Evolutionary conservation across 2,113 vertebrate species (phyloP).

Genomic region (Leucopsar rothschildi): DNA sequence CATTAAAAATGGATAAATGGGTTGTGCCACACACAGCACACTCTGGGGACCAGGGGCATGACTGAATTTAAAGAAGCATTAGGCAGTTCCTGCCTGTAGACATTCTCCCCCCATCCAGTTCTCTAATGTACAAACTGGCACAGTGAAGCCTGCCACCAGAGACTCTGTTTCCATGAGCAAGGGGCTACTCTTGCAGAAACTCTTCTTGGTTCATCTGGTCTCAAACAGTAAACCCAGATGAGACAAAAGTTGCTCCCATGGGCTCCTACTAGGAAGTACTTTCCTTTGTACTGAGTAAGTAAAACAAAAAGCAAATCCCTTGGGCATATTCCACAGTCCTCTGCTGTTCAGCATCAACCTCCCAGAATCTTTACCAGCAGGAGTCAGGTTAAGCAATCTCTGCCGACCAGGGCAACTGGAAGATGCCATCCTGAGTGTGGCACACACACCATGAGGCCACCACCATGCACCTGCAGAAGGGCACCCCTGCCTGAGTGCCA

Average conservation of each 20-base stretch:
- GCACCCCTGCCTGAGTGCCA: fast-evolving
- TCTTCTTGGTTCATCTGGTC: not conserved
- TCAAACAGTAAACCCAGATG: not conserved
- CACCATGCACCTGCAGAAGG: not conserved
- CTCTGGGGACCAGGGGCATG: not conserved
- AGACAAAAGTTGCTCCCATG: not conserved
- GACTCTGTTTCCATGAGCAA: not conserved
- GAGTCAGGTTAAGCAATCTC: not conserved
- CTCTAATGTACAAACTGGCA: not conserved
- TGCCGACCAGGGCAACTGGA: not conserved
- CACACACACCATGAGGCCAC: fast-evolving
- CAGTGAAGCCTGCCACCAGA: not conserved
- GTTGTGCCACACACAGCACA: not conserved
- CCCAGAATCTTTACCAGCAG: not conserved
- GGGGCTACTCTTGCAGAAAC: not conserved
- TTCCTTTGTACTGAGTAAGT: not conserved
- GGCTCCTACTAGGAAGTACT: not conserved
- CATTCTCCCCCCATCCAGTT: not conserved
- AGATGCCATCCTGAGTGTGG: not conserved
- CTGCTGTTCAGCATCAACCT: not conserved
- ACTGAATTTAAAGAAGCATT: not conserved
- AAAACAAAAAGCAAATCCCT: not conserved
- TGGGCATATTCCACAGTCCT: not conserved
- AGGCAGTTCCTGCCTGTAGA: not conserved
- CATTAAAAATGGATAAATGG: not conserved